Evolutionary conservation across 2,888 invertebrate species (phyloP), one percentile per base, ranked within the genome.

Genomic region (Parelbella ahira): DNA sequence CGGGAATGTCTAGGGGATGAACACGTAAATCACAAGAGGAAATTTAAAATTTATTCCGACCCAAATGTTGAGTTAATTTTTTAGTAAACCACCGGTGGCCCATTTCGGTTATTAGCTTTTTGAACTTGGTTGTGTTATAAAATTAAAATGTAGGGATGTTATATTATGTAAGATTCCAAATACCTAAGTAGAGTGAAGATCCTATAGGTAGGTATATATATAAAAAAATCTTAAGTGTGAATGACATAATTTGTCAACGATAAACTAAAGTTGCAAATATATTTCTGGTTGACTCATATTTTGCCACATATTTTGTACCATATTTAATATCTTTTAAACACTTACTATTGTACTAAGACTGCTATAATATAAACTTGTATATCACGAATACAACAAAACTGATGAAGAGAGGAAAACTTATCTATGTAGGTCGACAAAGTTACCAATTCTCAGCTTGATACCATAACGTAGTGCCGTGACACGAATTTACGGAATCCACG

Each of bases 11-110:
- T 50, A 52, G 55, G 67, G 69, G 66, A 54, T 62, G 61, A 56
- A 53, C 50, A 50, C 65, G 63, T 81, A 79, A 78, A 80, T 82
- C 72, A 73, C 47, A 50, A 52, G 63, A 67, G 62, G 59, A 74
- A 64, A 78, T 79, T 70, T 70, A 66, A 75, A 76, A 80, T 78
- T 76, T 80, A 80, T 79, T 75, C 70, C 68, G 63, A 69, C 65
- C 63, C 71, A 76, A 71, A 74, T 76, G 74, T 61, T 64, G 64
- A 62, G 37, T 52, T 49, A 69, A 77, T 79, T 76, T 76, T 71
- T 73, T 72, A 71, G 32, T 61, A 63, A 67, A 67, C 67, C 74
- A 68, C 69, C 65, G 54, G 68, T 71, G 72, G 60, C 67, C 68
- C 66, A 72, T 75, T 75, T 42, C 11, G 12, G 18, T 34, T 27